Base-by-base conservation (phyloP, 2,113 vertebrate genomes). In the Psilopsiagon aurifrons region DNA sequence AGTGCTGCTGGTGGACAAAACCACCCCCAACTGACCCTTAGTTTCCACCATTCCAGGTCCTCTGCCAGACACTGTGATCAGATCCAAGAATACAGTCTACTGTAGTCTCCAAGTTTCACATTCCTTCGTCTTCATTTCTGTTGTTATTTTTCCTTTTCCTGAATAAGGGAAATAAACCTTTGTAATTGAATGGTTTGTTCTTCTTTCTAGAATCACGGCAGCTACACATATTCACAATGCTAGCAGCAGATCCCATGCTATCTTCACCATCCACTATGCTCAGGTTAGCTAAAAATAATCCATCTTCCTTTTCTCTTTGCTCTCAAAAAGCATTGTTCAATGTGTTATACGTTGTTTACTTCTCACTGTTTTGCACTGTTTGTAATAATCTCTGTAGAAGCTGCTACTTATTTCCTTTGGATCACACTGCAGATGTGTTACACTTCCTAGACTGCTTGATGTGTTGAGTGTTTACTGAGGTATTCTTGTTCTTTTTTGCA, bases 181-280 rank as follows among this genome's bases (percentile, higher is more conserved):
- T 91, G n/a, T 86, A 33, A 92, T 10, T 59, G 24, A 78, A 68
- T 59, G 44, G 11, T 93, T 91, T 94, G 28, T 80, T 94, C 33
- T 93, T 96, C 17, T 92, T 74, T 74, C 63, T 93, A 98, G 99
- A 96, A 99, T 99, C 95, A 99, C 99, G 7, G 99, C 99, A 80
- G 98, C 99, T 70, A 99, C 99, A 8, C 99, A 99, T 80, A 97
- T 99, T 97, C 99, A 99, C 12, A 99, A 99, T 41, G 98, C 99
- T 95, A 99, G 99, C 98, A 99, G 99, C 97, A 98, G 99, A 94
- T 99, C 99, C 55, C 99, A 99, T 71, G 99, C 99, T 96, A 99
- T 99, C 98, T 99, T 99, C 97, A 99, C 98, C 66, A 99, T 99
- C 97, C 98, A 99, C 95, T 99, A 99, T 96, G 99, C 99, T 33